phyloP scores from a whole-genome alignment of 2,113 vertebrate genomes.

The Notothenia rossii region DNA sequence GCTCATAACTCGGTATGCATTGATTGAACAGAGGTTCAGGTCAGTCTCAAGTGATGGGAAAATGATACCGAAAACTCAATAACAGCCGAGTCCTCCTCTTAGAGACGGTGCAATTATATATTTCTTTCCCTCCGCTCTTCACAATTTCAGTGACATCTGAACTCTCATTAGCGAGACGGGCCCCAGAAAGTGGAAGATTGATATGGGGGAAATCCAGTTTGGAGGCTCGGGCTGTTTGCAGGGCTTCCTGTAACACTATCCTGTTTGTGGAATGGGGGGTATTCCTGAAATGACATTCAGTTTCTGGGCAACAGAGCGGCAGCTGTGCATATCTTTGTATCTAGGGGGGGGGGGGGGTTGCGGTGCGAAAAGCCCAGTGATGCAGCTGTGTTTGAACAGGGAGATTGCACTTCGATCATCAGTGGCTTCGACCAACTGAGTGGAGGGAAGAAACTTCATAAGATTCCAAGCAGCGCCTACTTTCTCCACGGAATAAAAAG shows the following conservation, averaged over 20 bases:
- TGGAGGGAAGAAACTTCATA: constrained; percentile 30
- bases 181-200: constrained; percentile 25
- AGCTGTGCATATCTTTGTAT: constrained; percentile 84
- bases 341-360: constrained; percentile 42
- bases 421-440: constrained; percentile 35
- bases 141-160: constrained; percentile 59
- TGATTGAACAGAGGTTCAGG: constrained; percentile 56
- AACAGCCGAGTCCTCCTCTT: constrained; percentile 28
- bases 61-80: constrained; percentile 66
- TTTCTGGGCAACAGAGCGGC: constrained; percentile 84
- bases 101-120: constrained; percentile 62
- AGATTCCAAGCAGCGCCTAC: constrained; percentile 27
- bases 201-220: constrained; percentile 60
- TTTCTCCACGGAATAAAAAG: not conserved
- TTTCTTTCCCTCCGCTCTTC: constrained; percentile 52
- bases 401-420: constrained; percentile 73
- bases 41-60: constrained; percentile 51
- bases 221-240: constrained; percentile 43
- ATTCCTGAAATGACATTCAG: constrained; percentile 78
- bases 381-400: constrained; percentile 82
- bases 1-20: constrained; percentile 60
- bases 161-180: constrained; percentile 59
- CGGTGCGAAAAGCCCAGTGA: constrained; percentile 72
- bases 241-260: constrained; percentile 76
- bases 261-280: constrained; percentile 70